phyloP scores from a whole-genome alignment of 1,140 invertebrate species.

The Scaptomyza graminum region DNA sequence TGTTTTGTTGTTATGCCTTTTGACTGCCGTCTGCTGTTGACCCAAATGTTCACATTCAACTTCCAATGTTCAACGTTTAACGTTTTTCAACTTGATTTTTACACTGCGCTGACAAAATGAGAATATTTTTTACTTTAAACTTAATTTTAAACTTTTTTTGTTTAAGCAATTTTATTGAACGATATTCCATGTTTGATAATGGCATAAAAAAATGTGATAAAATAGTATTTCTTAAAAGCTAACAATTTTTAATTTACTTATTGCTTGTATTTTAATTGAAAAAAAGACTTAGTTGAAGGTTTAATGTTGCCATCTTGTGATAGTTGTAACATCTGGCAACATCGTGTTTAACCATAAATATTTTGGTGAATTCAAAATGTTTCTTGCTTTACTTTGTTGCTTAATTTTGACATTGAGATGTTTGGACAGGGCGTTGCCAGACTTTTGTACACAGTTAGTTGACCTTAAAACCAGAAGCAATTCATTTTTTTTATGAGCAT shows the following conservation, averaged over 20 bases:
- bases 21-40: conserved; percentile 30
- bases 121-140: no score
- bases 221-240: neutral
- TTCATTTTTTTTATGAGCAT: no score
- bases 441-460: neutral
- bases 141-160: neutral
- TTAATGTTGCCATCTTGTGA: neutral
- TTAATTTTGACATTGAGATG: neutral
- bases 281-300: no score
- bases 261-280: no score
- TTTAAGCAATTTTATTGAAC: neutral
- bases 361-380: no score
- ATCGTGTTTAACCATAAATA: neutral
- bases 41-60: conserved; percentile 46
- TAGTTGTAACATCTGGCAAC: neutral
- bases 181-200: neutral
- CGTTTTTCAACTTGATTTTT: conserved; percentile 6
- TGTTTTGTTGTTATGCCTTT: conserved; percentile 1
- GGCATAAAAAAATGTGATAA: no score
- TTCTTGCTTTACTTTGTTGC: no score
- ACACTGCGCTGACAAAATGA: conserved; percentile 33
- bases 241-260: no score
- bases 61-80: conserved; percentile 37
- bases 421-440: neutral
- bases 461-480: no score